These are phyloP conservation scores for Leptocoma aspasia DNA, from an alignment of 2,113 vertebrate species.

Conservation along the genomic window DNA sequence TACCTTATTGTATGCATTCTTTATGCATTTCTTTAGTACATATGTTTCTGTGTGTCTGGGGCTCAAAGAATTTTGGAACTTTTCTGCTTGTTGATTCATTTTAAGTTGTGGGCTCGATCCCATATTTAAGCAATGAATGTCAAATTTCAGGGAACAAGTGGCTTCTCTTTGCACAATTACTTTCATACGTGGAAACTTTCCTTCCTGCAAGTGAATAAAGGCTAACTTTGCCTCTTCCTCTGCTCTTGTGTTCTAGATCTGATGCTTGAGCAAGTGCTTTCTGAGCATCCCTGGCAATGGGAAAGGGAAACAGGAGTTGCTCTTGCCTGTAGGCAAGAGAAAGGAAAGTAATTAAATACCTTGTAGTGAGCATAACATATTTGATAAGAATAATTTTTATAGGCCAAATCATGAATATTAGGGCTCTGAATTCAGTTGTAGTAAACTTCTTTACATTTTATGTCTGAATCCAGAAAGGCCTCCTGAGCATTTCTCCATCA, in stretches of 20 bases:
- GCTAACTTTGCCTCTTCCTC: background rate
- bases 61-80: background rate
- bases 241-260: background rate
- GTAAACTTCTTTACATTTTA: background rate
- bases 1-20: background rate
- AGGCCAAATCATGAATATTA: background rate
- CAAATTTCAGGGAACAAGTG: background rate
- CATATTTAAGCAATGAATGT: background rate
- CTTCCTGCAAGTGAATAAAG: background rate
- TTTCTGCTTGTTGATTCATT: background rate
- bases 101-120: background rate
- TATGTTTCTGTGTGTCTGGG: background rate
- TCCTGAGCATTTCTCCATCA: background rate
- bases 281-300: background rate
- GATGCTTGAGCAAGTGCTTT: background rate
- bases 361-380: background rate
- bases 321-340: background rate
- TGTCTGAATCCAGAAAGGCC: background rate
- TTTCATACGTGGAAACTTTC: background rate
- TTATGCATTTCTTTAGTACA: background rate
- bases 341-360: background rate
- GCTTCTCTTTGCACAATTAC: background rate
- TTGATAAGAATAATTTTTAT: background rate
- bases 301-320: background rate
- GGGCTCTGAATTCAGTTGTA: background rate